These are phyloP conservation scores for Poeciliopsis retropinna DNA, from an alignment of 2,113 vertebrate species.

Conservation along the genomic window DNA sequence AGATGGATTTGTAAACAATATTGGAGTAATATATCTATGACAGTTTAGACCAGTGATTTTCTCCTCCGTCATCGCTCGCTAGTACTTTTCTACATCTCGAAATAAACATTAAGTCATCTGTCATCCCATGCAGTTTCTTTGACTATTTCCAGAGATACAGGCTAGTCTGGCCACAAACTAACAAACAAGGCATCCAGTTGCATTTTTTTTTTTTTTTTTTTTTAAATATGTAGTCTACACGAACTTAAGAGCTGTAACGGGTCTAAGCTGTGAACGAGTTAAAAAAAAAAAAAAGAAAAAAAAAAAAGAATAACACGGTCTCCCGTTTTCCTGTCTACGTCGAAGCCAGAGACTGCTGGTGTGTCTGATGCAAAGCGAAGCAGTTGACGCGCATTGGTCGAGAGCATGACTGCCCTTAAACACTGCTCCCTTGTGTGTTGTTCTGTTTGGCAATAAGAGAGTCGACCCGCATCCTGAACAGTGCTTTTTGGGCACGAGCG, in stretches of 20 bases:
- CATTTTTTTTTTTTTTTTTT: slow-evolving; percentile 27
- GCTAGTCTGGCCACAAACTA: slow-evolving; percentile 36
- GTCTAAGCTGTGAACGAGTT: slow-evolving; percentile 75
- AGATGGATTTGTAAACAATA: slow-evolving; percentile 52
- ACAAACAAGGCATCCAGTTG: slow-evolving; percentile 35
- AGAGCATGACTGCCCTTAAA: slow-evolving; percentile 42
- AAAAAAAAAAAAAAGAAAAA: no score
- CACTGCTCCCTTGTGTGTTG: slow-evolving; percentile 39
- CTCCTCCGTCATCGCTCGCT: slow-evolving; percentile 32
- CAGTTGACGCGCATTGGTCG: slow-evolving; percentile 33
- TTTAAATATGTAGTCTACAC: slow-evolving; percentile 45
- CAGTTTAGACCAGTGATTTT: slow-evolving; percentile 61
- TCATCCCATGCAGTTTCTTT: slow-evolving; percentile 38
- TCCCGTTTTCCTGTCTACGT: slow-evolving; percentile 66
- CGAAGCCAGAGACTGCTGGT: slow-evolving; percentile 47
- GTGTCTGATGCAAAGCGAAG: slow-evolving; percentile 30
- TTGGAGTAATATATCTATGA: slow-evolving; percentile 29
- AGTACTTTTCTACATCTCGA: slow-evolving; percentile 35
- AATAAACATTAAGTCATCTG: background rate
- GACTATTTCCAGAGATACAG: slow-evolving; percentile 40
- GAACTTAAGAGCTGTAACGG: slow-evolving; percentile 63
- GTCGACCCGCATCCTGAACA: slow-evolving; percentile 35
- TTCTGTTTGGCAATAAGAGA: slow-evolving; percentile 15
- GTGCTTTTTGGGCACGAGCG: slow-evolving; percentile 44
- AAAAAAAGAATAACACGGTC: slow-evolving; percentile 39